These are phyloP conservation scores for Ericerus pela DNA, from an alignment of 1,140 invertebrate species.

Conservation along the genomic window DNA sequence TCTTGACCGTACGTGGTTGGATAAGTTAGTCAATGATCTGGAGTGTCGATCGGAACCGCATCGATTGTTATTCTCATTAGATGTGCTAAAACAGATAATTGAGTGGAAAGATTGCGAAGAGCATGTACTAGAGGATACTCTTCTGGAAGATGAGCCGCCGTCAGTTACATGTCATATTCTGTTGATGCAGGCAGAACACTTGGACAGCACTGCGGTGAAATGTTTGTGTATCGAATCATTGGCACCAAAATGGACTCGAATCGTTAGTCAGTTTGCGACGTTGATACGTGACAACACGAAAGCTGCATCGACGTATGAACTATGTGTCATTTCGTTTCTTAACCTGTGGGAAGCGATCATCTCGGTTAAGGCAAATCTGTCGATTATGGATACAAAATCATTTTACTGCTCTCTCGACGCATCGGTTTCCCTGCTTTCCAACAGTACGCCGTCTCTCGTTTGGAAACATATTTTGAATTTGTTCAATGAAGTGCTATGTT, in stretches of 20 bases:
- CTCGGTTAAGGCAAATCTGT: constrained; percentile 75
- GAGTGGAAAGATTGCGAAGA: constrained; percentile 72
- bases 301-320: constrained; percentile 37
- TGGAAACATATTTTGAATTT: constrained; percentile 69
- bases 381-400: constrained; percentile 71
- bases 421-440: constrained; percentile 56
- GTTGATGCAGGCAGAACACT: constrained; percentile 57
- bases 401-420: constrained; percentile 71
- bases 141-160: constrained; percentile 16
- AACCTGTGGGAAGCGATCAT: constrained; percentile 80
- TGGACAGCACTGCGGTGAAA: constrained; percentile 61
- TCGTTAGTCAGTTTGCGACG: constrained; percentile 44
- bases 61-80: constrained; percentile 65
- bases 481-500: constrained; percentile 77
- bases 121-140: constrained; percentile 58
- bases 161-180: constrained; percentile 49
- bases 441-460: constrained; percentile 56
- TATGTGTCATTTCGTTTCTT: constrained; percentile 56
- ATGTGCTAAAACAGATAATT: constrained; percentile 67
- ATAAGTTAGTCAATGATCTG: constrained; percentile 40
- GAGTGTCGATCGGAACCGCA: constrained; percentile 39
- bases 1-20: constrained; percentile 50
- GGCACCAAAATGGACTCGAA: constrained; percentile 61
- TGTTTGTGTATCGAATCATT: constrained; percentile 68
- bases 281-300: constrained; percentile 35